A percentile compares a stretch with the other conserved stretches of the same genome.
phyloP scores from a whole-genome alignment of 1,140 invertebrate species.

The Fopius arisanus region DNA sequence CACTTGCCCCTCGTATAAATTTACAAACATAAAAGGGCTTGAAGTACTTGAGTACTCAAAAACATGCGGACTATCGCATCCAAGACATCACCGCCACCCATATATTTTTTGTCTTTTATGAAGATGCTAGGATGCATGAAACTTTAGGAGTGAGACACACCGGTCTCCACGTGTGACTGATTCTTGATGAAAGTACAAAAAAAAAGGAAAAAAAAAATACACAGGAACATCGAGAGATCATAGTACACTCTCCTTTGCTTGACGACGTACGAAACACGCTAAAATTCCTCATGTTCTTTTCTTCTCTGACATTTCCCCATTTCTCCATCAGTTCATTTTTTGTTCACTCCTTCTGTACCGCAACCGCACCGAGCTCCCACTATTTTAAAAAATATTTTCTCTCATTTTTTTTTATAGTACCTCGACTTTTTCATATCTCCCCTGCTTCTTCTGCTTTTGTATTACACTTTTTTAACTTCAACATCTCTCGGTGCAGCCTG shows the following conservation, averaged over 20 bases:
- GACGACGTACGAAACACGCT: constrained; percentile 10
- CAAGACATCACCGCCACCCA: not conserved
- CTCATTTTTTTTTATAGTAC: not conserved
- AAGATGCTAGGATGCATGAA: not conserved
- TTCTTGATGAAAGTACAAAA: not conserved
- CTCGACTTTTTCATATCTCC: not conserved
- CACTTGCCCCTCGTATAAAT: not conserved
- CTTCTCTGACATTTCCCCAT: not conserved
- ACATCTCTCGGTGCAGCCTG: not conserved
- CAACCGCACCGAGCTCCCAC: not conserved
- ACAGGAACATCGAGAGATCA: not conserved
- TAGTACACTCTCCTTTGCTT: not conserved
- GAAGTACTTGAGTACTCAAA: not conserved
- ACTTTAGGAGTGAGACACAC: not conserved
- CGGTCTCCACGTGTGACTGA: not conserved
- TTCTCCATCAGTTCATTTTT: not conserved
- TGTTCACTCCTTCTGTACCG: not conserved
- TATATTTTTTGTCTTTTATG: not conserved
- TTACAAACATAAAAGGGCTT: not conserved
- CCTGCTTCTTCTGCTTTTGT: not conserved
- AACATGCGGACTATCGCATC: not conserved
- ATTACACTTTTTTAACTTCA: constrained; percentile 2
- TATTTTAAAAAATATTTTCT: not conserved
- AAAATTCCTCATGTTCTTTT: constrained; percentile 2
- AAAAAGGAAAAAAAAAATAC: not conserved